These are phyloP conservation scores for Chaitophorus viminalis DNA, from an alignment of 2,888 invertebrate genomes.

Conservation along the genomic window DNA sequence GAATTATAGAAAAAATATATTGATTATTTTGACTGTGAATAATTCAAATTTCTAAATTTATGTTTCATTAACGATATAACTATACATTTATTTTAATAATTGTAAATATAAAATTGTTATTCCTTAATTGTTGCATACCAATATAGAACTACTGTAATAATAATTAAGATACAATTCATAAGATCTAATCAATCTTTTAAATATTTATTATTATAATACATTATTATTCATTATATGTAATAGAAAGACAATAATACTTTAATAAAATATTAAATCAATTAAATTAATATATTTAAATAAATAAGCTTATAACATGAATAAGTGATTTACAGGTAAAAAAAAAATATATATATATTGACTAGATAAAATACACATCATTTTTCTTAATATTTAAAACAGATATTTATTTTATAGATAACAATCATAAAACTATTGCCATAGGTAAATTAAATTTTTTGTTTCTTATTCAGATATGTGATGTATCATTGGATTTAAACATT, in stretches of 20 bases:
- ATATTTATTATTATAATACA: conserved; percentile 24
- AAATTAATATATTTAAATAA: neutral
- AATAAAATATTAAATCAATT: too few relatives aligned
- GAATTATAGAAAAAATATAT: too few relatives aligned
- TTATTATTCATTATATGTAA: conserved; percentile 4
- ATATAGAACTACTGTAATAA: too few relatives aligned
- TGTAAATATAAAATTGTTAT: too few relatives aligned
- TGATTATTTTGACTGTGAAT: too few relatives aligned
- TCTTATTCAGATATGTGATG: neutral
- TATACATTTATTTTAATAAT: too few relatives aligned
- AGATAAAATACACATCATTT: conserved; percentile 30
- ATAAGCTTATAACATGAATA: conserved; percentile 24
- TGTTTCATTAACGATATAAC: too few relatives aligned
- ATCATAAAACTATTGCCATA: neutral
- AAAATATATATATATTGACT: conserved; percentile 47
- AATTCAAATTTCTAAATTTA: too few relatives aligned
- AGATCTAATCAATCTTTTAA: neutral
- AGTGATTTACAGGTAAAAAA: conserved; percentile 1
- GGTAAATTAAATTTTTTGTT: neutral
- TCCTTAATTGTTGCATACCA: too few relatives aligned
- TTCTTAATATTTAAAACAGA: neutral
- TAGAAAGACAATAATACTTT: neutral
- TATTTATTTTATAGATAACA: neutral
- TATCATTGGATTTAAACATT: neutral
- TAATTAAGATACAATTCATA: too few relatives aligned